Evolutionary conservation across 2,113 vertebrate genomes (phyloP), one percentile per base, ranked within the genome.

Genomic region (Sturnus vulgaris): DNA sequence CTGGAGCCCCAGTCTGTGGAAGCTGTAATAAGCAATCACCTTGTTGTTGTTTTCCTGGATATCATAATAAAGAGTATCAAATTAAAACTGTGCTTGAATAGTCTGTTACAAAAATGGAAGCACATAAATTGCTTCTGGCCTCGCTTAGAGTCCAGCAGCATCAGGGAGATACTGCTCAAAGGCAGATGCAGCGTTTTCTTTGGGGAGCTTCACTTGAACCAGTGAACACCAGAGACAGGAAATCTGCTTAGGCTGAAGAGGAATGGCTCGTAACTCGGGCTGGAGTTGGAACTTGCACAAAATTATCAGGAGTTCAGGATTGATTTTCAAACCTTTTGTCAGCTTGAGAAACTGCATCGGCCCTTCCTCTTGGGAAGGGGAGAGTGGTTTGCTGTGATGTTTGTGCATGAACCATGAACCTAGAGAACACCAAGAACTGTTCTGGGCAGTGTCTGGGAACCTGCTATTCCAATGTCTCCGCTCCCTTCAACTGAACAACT

Each of bases 1-100:
- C 82, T 90, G 82, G 92, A 92, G 59, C 56, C 56, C 80, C 49
- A 4, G 57, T 94, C 86, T 81, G 57, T 94, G 94, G 82, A 92
- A 91, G 80, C 64, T 97, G 95, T 96, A 93, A 94, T 94, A 84
- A 96, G 73, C 92, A 92, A 88, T 96, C 91, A 83, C 86, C 68
- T 94, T 96, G 94, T 93, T 93, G 80, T 35, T 72, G 69, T 97
- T 94, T 94, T 95, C 75, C 86, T 95, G 92, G 95, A 83, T 96
- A 93, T 95, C 64, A 64, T 71, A 96, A 96, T 97, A 95, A 97
- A 97, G 56, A 93, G 23, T 86, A 84, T 95, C 10, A 0, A 95
- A 95, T 94, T 60, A 64, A 96, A 95, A 79, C 73, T 61, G 83
- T 82, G 72, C 96, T 87, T 60, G 81, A 76, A 91, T 56, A 97